Base-by-base conservation (phyloP, 53 echinoderm and acorn worm species). In the Temnopleurus reevesii region DNA sequence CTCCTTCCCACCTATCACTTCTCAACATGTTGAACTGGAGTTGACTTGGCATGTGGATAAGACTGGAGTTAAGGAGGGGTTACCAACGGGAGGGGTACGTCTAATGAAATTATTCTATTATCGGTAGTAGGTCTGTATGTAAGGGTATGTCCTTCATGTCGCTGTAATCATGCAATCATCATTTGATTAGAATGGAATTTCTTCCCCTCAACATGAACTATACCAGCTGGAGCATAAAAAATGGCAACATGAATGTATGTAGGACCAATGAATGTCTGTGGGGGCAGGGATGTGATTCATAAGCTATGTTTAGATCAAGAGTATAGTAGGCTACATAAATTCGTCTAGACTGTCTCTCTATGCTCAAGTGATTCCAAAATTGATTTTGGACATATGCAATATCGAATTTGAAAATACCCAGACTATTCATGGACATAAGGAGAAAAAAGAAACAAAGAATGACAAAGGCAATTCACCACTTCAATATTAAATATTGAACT, bases 51-150 rank as follows among this genome's bases (percentile, higher is more conserved):
- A 71, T 71, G 71, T 43, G 41, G 71, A 71, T 38, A 41, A 71
- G 71, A 71, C 33, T 1, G 71, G 41, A n/a, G 41, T 71, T 38
- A 71, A 2, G 41, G 21, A 71, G 71, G 71, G 41, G 71, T 36
- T 21, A 71, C 71, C 71, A 71, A 71, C 71, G n/a, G 36, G 71
- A 71, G 71, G 71, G 41, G 43, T 71, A 71, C 36, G n/a, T n/a
- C n/a, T 71, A 71, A 71, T 71, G 71, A 41, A 71, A 71, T 71
- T 71, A 71, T 41, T n/a, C n/a, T n/a, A n/a, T n/a, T n/a, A 71
- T 41, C 71, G 41, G 71, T 38, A 71, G 71, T 41, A 71, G 71
- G 0, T 41, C 71, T 71, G 41, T 41, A 71, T 23, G 71, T 41
- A 38, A 71, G 43, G 21, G 41, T 19, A 36, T 71, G 71, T 71